Percentiles rank a stretch among this genome's conserved stretches.
These are phyloP conservation scores for Plebejus argus DNA, from an alignment of 2,888 invertebrate species.

Conservation along the genomic window DNA sequence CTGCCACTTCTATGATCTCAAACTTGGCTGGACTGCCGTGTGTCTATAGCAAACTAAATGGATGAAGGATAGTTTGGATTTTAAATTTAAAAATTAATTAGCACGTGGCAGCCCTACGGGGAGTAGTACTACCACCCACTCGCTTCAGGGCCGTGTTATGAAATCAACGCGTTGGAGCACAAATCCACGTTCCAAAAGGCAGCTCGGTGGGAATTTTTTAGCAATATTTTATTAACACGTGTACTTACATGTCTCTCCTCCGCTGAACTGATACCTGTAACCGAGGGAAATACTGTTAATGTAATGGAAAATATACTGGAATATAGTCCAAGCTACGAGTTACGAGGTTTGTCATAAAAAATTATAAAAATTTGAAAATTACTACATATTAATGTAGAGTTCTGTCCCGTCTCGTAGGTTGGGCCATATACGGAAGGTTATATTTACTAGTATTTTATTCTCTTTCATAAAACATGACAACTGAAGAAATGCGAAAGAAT, in stretches of 20 bases:
- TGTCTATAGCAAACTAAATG: no score
- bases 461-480: no score
- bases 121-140: constrained; percentile 74
- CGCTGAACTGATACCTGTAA: constrained; percentile 78
- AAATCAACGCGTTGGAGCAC: constrained; percentile 80
- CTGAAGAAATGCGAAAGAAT: no score
- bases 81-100: constrained; percentile 5
- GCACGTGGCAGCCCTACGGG: constrained; percentile 19
- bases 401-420: neutral
- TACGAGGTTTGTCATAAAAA: neutral
- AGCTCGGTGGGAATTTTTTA: constrained; percentile 62
- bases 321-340: neutral
- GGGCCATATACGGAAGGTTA: no score
- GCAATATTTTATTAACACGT: constrained; percentile 56
- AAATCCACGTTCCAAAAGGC: constrained; percentile 73
- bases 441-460: no score
- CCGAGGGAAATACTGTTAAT: constrained; percentile 40
- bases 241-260: constrained; percentile 79
- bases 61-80: no score
- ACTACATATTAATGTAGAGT: neutral
- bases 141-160: constrained; percentile 76
- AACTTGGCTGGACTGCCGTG: no score
- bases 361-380: neutral
- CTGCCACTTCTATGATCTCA: no score
- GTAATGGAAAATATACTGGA: neutral